Conservation (phyloP, 2,113 vertebrate genomes). For the Arizona elegans region DNA sequence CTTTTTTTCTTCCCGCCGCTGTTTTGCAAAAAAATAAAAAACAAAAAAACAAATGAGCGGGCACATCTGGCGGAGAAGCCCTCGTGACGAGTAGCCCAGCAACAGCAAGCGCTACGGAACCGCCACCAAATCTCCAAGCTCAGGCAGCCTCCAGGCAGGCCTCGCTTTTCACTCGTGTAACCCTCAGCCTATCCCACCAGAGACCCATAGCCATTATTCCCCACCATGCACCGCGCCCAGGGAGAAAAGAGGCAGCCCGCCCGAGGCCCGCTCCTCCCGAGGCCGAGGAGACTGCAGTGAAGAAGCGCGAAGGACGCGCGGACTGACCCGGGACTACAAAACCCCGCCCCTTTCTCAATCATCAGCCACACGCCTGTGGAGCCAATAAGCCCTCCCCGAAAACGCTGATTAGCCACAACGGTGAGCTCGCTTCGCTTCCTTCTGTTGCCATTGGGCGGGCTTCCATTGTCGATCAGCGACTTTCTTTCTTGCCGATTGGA, state of each 20-base stretch:
- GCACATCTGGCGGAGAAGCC: neutral
- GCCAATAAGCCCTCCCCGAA: slow-evolving; percentile 2
- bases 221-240: slow-evolving; percentile 38
- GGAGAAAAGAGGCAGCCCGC: neutral
- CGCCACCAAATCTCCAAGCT: neutral
- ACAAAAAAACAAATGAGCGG: neutral
- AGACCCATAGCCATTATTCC: neutral
- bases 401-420: slow-evolving; percentile 21
- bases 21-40: neutral
- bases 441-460: slow-evolving; percentile 1
- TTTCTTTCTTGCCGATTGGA: slow-evolving; percentile 22
- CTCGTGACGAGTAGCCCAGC: neutral
- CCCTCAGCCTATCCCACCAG: neutral
- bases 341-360: neutral
- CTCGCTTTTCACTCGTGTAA: neutral
- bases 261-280: neutral
- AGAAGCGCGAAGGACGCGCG: neutral
- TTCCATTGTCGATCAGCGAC: slow-evolving; percentile 5
- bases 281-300: neutral
- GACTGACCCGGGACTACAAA: neutral
- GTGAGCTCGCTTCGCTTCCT: neutral
- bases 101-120: neutral
- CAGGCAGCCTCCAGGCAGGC: neutral
- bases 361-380: neutral
- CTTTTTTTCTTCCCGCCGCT: neutral